Conservation (phyloP, 2,888 invertebrate genomes). For the Ommatoiulus sabulosus region DNA sequence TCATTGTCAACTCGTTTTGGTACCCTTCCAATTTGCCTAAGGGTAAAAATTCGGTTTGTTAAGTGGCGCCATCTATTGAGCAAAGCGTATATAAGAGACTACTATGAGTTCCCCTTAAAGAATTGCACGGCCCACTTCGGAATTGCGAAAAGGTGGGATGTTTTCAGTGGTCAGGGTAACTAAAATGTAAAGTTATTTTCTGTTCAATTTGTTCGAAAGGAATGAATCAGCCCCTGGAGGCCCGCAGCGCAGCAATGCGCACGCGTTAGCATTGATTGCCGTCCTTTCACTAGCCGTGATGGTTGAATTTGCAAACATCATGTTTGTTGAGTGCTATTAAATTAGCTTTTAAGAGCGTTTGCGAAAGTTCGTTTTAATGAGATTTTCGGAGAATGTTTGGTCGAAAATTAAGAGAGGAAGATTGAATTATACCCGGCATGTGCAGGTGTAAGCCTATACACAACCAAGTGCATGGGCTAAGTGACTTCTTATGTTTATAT, state of each 20-base stretch:
- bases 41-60: too few relatives aligned
- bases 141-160: neutral
- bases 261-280: neutral
- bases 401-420: neutral
- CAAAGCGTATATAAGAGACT: too few relatives aligned
- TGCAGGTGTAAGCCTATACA: neutral
- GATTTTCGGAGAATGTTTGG: neutral
- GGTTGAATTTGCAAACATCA: neutral
- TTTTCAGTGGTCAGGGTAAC: neutral
- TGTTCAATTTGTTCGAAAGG: neutral
- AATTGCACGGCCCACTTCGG: neutral
- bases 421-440: neutral
- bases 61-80: too few relatives aligned
- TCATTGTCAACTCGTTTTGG: too few relatives aligned
- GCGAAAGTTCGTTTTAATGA: neutral
- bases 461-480: neutral
- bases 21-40: too few relatives aligned
- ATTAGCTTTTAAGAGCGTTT: constrained; percentile 20
- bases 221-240: neutral
- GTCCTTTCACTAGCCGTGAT: neutral
- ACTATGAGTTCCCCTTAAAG: too few relatives aligned
- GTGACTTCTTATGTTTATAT: neutral
- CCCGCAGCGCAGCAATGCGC: neutral
- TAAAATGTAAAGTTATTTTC: neutral
- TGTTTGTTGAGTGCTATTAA: neutral